Base-by-base conservation (phyloP, 1,140 invertebrate genomes). In the Pemphigus obesinymphae region DNA sequence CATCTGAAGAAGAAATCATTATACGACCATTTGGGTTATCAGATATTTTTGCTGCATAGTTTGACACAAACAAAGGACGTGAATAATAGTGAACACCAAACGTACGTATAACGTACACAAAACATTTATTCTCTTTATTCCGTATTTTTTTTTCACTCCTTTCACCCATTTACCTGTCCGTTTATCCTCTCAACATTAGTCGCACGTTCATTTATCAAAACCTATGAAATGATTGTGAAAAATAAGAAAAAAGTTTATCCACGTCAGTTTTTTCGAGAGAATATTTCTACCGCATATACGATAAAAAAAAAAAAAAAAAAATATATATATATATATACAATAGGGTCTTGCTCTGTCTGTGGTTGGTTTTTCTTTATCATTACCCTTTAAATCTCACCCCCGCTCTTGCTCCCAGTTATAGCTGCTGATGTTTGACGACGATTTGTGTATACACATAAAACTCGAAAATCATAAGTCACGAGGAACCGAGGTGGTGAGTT, bases 151-250 rank as follows among this genome's bases (percentile, higher is more conserved):
- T 48, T 48, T 20, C 17, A 50, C 43, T 31, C 43, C 31, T 20
- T n/a, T 26, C 43, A 20, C 43, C 15, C 23, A 29, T 37, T 37
- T 26, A 73, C 8, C 40, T 45, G 26, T 50, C 26, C 70, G 29
- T 29, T 61, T 61, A 43, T 26, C 55, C 34, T 17, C 37, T 80
- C 55, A 26, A 58, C 76, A 80, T 80, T 61, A 80, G 37, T 43
- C 17, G 23, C n/a, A n/a, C 40, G 55, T 61, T 80, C 73, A 76
- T 76, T 76, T 76, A 55, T 76, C 76, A 80, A 45, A 55, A 58
- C 37, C 76, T 20, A 26, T 45, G 76, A 63, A 63, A 80, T 63
- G 76, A 80, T 80, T 80, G 76, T 29, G 55, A 61, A 63, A 80
- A 55, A 23, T 17, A 70, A 68, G 63, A 78, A 78, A 63, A 63